Evolutionary conservation across 2,888 invertebrate species (phyloP), one percentile per base, ranked within the genome.

Genomic region (Beris morrisii): DNA sequence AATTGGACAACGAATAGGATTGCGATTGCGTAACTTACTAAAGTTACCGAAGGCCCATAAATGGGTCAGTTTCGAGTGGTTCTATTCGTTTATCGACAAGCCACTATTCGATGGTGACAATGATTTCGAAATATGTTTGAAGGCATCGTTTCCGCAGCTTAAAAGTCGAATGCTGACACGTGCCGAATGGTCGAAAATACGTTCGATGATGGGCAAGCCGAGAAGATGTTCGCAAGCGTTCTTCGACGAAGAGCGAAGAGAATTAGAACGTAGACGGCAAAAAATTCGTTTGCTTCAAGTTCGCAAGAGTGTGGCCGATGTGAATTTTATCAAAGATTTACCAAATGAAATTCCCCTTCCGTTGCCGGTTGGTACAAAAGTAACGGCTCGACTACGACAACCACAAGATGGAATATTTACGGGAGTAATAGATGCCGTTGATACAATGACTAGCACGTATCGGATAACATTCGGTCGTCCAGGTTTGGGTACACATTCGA

Each of bases 51-150:
- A 98, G 83, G 98, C 98, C 4, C 97, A 98, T 78, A 96, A 95
- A 82, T 98, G 97, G 96, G 97, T 98, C 7, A 97, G 96, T 80
- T 98, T 95, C 81, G 99, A 99, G 80, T 99, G 97, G 90, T 99
- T 99, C 82, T 99, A 99, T 81, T 97, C 98, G 73, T 97, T 97
- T 76, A 91, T 99, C 73, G 99, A 99, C 78, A 91, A 91, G 77
- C 91, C 94, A 44, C 83, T 99, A 45, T 98, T 99, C 82, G 89
- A 92, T 72, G 95, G 94, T 45, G 96, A 96, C 76, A 97, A 97
- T 82, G 98, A 99, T 82, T 98, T 98, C 77, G 91, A 90, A 81
- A 90, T 93, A 71, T 97, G 97, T 77, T 82, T 99, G 46, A 89
- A 89, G 76, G 97, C 98, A 81, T 90, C 93, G 6, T 97, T 97